phyloP scores from a whole-genome alignment of 2,113 vertebrate genomes.

The Ammodramus savannarum region DNA sequence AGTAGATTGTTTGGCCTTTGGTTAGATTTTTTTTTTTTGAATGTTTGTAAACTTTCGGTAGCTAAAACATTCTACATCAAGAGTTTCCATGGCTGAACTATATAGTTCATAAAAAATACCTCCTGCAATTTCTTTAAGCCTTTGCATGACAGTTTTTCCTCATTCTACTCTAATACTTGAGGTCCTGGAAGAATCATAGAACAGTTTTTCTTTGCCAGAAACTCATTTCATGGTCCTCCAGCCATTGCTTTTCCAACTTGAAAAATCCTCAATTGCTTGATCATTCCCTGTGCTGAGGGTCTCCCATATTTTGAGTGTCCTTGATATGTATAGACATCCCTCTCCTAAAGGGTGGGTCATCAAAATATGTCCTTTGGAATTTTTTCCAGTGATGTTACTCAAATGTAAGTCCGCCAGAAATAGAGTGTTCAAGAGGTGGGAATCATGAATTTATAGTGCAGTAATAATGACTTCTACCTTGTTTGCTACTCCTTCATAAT shows the following conservation, averaged over 20 bases:
- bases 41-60: not conserved
- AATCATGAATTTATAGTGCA: not conserved
- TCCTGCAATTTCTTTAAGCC: not conserved
- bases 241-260: not conserved
- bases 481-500: not conserved
- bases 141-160: not conserved
- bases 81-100: not conserved
- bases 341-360: not conserved
- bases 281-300: not conserved
- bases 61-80: not conserved
- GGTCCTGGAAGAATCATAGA: not conserved
- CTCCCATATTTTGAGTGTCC: not conserved
- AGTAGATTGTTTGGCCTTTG: not conserved
- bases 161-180: not conserved
- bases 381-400: not conserved
- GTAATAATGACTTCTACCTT: not conserved
- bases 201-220: not conserved
- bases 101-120: not conserved
- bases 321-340: accelerated
- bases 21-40: not conserved
- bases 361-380: not conserved
- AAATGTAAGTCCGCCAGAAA: not conserved
- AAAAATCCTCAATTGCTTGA: not conserved
- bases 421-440: not conserved
- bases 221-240: not conserved